Conservation (phyloP, 2,888 invertebrate species). For the Entomobrya proxima region DNA sequence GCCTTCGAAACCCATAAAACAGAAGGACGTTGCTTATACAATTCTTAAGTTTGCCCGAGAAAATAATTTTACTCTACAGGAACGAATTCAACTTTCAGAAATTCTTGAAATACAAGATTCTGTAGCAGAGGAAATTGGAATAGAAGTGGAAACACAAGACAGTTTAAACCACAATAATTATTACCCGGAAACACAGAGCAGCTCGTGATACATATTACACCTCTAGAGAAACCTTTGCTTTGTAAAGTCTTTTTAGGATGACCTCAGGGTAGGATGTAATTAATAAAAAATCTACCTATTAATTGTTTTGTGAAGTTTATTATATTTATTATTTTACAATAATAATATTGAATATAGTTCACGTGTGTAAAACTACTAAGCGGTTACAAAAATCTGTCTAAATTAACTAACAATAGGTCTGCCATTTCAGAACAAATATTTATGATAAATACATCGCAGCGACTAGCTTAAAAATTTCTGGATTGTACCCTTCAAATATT, state of each 20-base stretch:
- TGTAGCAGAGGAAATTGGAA: not conserved
- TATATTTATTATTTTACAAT: no score
- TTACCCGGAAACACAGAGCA: not conserved
- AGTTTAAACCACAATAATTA: not conserved
- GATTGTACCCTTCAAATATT: constrained; percentile 85
- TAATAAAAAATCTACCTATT: no score
- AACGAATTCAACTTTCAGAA: not conserved
- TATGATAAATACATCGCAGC: constrained; percentile 83
- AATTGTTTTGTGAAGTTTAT: no score
- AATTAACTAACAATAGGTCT: not conserved
- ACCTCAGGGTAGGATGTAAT: no score
- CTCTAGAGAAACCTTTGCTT: no score
- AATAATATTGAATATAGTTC: no score
- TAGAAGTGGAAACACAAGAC: not conserved
- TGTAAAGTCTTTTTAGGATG: no score
- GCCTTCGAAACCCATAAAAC: not conserved
- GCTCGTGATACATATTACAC: not conserved
- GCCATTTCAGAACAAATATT: not conserved
- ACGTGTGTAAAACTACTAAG: no score
- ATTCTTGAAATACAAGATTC: not conserved
- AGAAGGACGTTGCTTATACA: not conserved
- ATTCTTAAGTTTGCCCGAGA: not conserved
- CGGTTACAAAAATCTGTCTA: not conserved
- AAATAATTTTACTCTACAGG: constrained; percentile 12
- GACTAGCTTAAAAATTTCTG: constrained; percentile 86